Conservation (phyloP, 2,888 invertebrate species). For the Amblyjoppa proteus region DNA sequence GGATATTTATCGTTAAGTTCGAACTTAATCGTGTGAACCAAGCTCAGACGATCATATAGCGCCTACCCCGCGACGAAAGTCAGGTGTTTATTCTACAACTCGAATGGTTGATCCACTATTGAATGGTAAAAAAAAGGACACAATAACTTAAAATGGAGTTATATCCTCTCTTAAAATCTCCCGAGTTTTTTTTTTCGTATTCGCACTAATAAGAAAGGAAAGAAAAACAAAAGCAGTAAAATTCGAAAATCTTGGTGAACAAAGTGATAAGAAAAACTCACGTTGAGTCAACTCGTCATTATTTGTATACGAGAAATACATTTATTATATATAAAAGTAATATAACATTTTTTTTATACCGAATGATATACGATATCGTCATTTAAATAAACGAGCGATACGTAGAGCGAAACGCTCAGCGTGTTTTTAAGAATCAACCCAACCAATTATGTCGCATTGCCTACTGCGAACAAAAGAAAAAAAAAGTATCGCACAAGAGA, state of each 20-base stretch:
- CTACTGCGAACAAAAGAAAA: conserved; percentile 15
- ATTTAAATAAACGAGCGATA: conserved; percentile 33
- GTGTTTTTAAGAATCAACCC: conserved; percentile 42
- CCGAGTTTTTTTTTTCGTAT: conserved; percentile 15
- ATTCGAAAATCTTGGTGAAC: background rate
- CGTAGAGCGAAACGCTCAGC: conserved; percentile 21
- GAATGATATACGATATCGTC: background rate
- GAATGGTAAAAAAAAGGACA: background rate
- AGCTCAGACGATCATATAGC: conserved; percentile 45
- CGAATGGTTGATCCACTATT: conserved; percentile 17
- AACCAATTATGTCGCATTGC: conserved; percentile 23
- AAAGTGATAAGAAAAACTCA: conserved; percentile 32
- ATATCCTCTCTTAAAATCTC: conserved; percentile 37
- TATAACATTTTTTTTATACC: conserved; percentile 36
- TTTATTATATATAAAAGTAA: conserved; percentile 45
- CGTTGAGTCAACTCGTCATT: conserved; percentile 55
- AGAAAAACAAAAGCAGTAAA: conserved; percentile 4
- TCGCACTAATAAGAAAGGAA: conserved; percentile 19
- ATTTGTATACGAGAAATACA: conserved; percentile 62
- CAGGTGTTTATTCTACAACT: background rate
- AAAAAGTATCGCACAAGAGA: conserved; percentile 30
- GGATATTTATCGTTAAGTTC: conserved; percentile 63
- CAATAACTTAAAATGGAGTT: conserved; percentile 7
- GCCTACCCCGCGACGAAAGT: conserved; percentile 10
- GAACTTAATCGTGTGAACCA: conserved; percentile 39